These are phyloP conservation scores for Heliconius himera DNA, from an alignment of 1,140 invertebrate species.

Conservation along the genomic window DNA sequence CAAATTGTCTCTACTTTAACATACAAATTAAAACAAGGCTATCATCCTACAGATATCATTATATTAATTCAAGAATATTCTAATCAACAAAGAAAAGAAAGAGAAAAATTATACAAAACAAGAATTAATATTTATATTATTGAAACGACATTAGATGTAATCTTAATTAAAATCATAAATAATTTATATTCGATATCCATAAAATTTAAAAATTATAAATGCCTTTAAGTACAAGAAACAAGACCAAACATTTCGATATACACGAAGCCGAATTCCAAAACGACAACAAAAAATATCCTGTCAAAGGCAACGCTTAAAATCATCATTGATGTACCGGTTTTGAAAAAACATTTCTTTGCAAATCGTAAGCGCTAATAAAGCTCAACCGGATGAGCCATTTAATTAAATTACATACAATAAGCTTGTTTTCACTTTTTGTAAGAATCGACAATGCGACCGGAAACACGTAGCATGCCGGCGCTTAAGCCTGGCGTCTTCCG, in stretches of 20 bases:
- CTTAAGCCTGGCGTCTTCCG: slow-evolving; percentile 31
- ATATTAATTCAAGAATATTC: background rate
- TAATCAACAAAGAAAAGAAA: background rate
- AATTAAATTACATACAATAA: slow-evolving; percentile 38
- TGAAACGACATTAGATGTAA: background rate
- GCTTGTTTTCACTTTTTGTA: slow-evolving; percentile 36
- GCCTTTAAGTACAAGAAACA: background rate
- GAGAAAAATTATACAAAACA: too few species aligned
- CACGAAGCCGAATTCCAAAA: background rate
- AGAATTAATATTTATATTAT: too few species aligned
- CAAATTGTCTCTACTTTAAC: too few species aligned
- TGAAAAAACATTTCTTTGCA: slow-evolving; percentile 21
- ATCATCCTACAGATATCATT: background rate
- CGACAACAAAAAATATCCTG: background rate
- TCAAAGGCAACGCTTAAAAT: slow-evolving; percentile 17
- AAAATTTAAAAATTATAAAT: background rate
- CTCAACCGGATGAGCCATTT: slow-evolving; percentile 34
- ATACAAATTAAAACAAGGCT: background rate
- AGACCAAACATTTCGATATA: background rate
- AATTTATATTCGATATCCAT: background rate
- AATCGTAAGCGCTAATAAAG: slow-evolving; percentile 16
- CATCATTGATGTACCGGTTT: background rate
- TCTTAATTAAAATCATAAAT: background rate
- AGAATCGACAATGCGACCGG: slow-evolving; percentile 24
- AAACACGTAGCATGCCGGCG: slow-evolving; percentile 37